Evolutionary conservation across 2,888 invertebrate genomes (phyloP).

Genomic region (Steinernema carpocapsae): DNA sequence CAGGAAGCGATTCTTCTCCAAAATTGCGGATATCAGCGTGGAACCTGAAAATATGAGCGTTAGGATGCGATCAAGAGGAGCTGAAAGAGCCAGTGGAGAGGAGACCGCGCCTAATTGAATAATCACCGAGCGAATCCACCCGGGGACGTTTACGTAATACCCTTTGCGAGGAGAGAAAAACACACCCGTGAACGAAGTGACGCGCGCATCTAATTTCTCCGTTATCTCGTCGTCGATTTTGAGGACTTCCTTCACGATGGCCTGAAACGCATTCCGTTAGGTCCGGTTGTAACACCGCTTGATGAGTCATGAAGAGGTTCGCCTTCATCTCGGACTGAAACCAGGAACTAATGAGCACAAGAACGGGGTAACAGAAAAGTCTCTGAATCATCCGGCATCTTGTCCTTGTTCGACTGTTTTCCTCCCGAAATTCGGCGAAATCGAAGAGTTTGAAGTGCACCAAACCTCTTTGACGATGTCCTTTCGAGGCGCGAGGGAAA

Average conservation of each 20-base stretch:
- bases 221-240: conserved; percentile 51
- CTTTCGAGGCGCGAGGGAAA: conserved; percentile 13
- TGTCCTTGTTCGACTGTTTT: too few relatives aligned
- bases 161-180: not conserved
- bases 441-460: not conserved
- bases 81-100: not conserved
- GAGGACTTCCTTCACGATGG: conserved; percentile 49
- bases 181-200: conserved; percentile 47
- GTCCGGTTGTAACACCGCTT: not conserved
- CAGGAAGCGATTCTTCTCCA: conserved; percentile 80
- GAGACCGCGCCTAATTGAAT: conserved; percentile 32
- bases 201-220: conserved; percentile 40
- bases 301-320: too few relatives aligned
- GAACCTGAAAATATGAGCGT: conserved; percentile 76
- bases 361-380: too few relatives aligned
- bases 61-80: not conserved
- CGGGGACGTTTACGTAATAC: conserved; percentile 5
- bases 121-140: conserved; percentile 37
- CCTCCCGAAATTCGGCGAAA: not conserved
- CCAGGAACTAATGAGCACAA: too few relatives aligned
- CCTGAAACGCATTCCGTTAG: conserved; percentile 41
- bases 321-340: too few relatives aligned
- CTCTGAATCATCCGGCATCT: too few relatives aligned
- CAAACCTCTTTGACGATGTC: conserved; percentile 36
- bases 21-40: conserved; percentile 86